Conservation (phyloP, 2,113 vertebrate genomes). For the Malaclemys terrapin region DNA sequence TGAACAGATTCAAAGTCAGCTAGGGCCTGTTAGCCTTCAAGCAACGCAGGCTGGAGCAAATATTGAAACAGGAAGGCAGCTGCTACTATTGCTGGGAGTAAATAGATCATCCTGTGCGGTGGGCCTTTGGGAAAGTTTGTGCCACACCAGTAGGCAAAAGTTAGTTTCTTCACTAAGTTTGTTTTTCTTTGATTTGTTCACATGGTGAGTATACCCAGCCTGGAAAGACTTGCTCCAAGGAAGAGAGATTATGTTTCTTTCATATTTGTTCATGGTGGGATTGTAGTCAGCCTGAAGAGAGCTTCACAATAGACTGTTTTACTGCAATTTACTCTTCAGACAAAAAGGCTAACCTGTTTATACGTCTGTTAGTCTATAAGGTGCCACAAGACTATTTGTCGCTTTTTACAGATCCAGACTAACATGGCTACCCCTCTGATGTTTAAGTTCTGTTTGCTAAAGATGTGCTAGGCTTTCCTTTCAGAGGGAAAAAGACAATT, state of each 20-base stretch:
- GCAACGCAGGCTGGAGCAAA: neutral
- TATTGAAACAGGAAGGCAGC: neutral
- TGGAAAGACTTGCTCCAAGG: neutral
- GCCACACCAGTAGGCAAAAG: neutral
- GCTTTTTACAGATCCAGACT: too few species aligned
- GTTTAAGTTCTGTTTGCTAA: neutral
- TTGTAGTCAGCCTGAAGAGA: rapidly evolving
- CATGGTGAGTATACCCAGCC: neutral
- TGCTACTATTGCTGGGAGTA: neutral
- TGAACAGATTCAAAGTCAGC: neutral
- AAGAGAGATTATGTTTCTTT: neutral
- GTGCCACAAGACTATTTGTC: too few species aligned
- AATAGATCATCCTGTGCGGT: too few species aligned
- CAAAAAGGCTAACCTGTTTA: neutral
- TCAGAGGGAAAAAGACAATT: neutral
- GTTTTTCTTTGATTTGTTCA: neutral
- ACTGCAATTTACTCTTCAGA: neutral
- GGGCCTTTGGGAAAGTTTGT: neutral
- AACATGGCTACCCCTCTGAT: too few species aligned
- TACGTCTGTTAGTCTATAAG: too few species aligned
- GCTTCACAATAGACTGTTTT: rapidly evolving
- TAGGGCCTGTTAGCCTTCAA: neutral
- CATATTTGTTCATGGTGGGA: too few species aligned
- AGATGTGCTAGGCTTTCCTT: neutral
- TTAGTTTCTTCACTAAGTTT: neutral